These are phyloP conservation scores for Plebejus melissa DNA, from an alignment of 2,888 invertebrate species.

Conservation along the genomic window DNA sequence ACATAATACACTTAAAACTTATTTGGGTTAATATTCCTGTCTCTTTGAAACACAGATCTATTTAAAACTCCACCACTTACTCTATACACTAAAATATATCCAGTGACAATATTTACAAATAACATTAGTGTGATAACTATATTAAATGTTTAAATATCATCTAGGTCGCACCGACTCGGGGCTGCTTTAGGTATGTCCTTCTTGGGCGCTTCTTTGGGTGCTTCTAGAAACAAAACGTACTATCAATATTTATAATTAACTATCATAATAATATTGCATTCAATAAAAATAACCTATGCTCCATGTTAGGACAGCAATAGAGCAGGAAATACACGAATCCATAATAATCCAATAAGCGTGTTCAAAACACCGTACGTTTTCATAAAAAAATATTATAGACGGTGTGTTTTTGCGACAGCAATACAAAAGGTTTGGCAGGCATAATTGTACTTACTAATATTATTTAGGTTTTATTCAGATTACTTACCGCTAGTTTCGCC, in stretches of 20 bases:
- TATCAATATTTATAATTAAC: constrained; percentile 26
- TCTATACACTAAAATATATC: constrained; percentile 7
- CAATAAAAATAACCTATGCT: neutral
- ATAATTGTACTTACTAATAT: too few species aligned
- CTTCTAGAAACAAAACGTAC: constrained; percentile 30
- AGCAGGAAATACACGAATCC: neutral
- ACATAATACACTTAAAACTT: neutral
- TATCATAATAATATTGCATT: neutral
- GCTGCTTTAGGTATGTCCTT: constrained; percentile 42
- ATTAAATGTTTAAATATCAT: constrained; percentile 40
- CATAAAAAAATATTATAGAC: too few species aligned
- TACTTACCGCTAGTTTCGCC: constrained; percentile 44
- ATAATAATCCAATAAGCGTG: too few species aligned
- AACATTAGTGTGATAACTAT: neutral
- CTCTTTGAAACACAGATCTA: constrained; percentile 26
- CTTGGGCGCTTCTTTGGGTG: constrained; percentile 50
- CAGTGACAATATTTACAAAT: constrained; percentile 23
- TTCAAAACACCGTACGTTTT: too few species aligned
- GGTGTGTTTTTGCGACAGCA: too few species aligned
- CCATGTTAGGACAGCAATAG: neutral
- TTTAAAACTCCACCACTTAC: constrained; percentile 8
- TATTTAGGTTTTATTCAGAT: neutral
- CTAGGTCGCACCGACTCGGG: constrained; percentile 54
- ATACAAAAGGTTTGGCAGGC: too few species aligned
- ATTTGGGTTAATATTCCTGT: neutral